These are phyloP conservation scores for Zoanthus gigantus DNA, from an alignment of 92 coral and sea anemone genomes.

Conservation along the genomic window DNA sequence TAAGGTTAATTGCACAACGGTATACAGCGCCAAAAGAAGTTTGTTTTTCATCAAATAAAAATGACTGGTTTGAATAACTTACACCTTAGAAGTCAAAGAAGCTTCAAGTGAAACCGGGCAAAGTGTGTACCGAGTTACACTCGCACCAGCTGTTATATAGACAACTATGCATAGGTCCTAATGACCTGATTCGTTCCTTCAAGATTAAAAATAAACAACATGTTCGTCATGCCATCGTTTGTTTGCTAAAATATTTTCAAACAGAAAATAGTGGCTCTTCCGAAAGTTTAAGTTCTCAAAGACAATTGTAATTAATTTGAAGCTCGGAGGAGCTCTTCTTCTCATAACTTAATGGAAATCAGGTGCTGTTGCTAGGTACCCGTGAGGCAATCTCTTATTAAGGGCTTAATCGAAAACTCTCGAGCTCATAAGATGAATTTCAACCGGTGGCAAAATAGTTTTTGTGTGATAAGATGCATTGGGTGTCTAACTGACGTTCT, in stretches of 20 bases:
- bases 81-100: background rate
- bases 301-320: background rate
- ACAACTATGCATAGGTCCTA: background rate
- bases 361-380: slow-evolving; percentile 33
- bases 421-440: background rate
- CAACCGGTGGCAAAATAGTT: slow-evolving; percentile 20
- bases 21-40: background rate
- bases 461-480: slow-evolving; percentile 12
- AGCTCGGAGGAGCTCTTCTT: background rate
- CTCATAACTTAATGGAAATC: slow-evolving; percentile 19
- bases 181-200: slow-evolving; percentile 10
- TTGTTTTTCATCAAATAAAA: too few relatives aligned
- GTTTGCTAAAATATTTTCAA: background rate
- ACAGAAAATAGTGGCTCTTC: background rate
- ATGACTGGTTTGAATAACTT: too few relatives aligned
- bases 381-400: background rate
- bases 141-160: background rate
- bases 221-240: background rate
- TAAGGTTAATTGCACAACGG: background rate
- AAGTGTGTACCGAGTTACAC: background rate
- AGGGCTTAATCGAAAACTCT: slow-evolving; percentile 31
- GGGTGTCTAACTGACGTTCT: background rate
- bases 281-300: background rate
- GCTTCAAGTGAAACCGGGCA: background rate
- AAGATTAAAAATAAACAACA: background rate